Conservation (phyloP, 2,797 vertebrate species). For the Alauda arvensis region DNA sequence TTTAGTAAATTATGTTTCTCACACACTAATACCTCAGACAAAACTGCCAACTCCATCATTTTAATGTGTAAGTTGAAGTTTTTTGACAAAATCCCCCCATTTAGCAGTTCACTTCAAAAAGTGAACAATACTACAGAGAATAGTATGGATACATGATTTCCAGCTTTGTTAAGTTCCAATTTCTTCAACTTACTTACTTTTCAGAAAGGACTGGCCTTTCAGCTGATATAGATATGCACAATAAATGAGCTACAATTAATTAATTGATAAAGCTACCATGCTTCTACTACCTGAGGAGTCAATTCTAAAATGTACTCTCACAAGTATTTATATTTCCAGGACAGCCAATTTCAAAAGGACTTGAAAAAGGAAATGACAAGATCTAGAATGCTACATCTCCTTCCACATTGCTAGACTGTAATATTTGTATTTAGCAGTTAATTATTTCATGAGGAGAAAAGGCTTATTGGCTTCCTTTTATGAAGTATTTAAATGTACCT, state of each 20-base stretch:
- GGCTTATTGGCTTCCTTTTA: constrained; percentile 38
- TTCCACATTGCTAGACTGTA: not conserved
- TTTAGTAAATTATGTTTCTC: not conserved
- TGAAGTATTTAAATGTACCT: constrained; percentile 9
- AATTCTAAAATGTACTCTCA: not conserved
- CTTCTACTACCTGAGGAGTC: not conserved
- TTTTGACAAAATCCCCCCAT: not conserved
- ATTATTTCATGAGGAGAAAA: constrained; percentile 37
- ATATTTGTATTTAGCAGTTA: constrained; percentile 14
- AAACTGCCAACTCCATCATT: not conserved
- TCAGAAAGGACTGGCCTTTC: not conserved
- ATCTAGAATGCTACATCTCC: not conserved
- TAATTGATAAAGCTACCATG: not conserved
- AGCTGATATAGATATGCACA: not conserved
- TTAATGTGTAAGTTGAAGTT: not conserved
- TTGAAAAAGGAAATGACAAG: not conserved
- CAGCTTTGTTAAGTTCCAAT: not conserved
- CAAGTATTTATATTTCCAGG: constrained; percentile 8
- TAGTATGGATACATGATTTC: not conserved
- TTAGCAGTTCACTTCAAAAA: not conserved
- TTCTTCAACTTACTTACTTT: not conserved
- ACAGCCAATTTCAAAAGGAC: constrained; percentile 5
- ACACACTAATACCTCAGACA: not conserved
- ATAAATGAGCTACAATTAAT: constrained; percentile 7
- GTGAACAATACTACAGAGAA: not conserved